These are phyloP conservation scores for Achlya flavicornis DNA, from an alignment of 2,888 invertebrate species.

Conservation along the genomic window DNA sequence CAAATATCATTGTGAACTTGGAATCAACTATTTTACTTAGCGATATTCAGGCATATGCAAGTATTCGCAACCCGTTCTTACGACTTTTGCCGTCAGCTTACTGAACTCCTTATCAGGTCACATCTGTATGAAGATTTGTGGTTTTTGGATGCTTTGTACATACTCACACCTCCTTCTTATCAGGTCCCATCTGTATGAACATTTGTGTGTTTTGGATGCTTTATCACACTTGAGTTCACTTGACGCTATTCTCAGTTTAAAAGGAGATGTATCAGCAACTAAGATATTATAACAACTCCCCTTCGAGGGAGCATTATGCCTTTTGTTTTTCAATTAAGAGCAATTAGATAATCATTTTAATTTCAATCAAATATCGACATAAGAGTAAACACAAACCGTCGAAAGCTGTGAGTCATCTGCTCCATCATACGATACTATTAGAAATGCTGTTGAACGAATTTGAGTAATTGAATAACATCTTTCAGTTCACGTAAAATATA, in stretches of 20 bases:
- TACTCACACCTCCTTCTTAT: too few species aligned
- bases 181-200: too few species aligned
- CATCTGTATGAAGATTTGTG: too few species aligned
- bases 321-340: too few species aligned
- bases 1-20: background rate
- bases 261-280: too few species aligned
- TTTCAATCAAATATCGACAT: conserved; percentile 1
- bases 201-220: too few species aligned
- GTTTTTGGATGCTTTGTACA: too few species aligned
- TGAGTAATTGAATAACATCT: conserved; percentile 27
- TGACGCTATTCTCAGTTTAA: too few species aligned
- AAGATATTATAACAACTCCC: too few species aligned
- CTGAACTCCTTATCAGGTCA: background rate
- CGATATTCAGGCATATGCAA: background rate
- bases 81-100: background rate
- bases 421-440: conserved; percentile 9
- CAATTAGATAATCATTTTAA: background rate
- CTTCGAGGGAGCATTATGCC: too few species aligned
- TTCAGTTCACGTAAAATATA: conserved; percentile 57
- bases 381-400: background rate
- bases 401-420: conserved; percentile 9
- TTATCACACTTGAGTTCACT: too few species aligned
- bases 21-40: background rate
- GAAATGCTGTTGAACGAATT: conserved; percentile 20
- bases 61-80: background rate